These are phyloP conservation scores for Ruditapes philippinarum DNA, from an alignment of 1,140 invertebrate genomes.

Conservation along the genomic window DNA sequence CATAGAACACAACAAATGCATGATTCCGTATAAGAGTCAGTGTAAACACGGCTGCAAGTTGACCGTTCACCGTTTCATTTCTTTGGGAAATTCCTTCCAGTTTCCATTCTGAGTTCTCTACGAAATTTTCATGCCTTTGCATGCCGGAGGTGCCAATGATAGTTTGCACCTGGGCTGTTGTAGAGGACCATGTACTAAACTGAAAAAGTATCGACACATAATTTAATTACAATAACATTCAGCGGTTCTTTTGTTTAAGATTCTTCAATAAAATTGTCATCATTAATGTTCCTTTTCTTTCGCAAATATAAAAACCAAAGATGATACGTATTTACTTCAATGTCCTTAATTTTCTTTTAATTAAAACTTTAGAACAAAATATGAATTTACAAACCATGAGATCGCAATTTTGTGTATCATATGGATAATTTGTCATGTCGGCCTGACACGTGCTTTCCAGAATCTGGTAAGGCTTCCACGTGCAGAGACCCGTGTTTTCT, in stretches of 20 bases:
- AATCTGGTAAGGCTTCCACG: conserved; percentile 96
- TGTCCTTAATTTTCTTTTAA: no score
- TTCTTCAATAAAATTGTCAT: no score
- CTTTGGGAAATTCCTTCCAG: neutral
- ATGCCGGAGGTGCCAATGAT: conserved; percentile 8
- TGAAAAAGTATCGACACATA: conserved; percentile 1
- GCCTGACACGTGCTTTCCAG: conserved; percentile 99
- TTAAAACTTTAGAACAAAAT: no score
- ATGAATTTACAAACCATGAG: conserved; percentile 88
- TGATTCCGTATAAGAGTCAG: conserved; percentile 43
- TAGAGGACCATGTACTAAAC: conserved; percentile 91
- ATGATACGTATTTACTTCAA: no score
- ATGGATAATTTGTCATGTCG: conserved; percentile 97
- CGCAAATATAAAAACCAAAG: no score
- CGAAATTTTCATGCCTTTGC: neutral
- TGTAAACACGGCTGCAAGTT: conserved; percentile 89
- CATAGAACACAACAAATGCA: conserved; percentile 36
- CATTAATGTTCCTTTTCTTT: no score
- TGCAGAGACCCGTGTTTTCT: neutral
- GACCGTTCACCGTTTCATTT: neutral
- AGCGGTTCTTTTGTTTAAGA: no score
- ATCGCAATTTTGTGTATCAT: conserved; percentile 96
- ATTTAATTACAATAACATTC: neutral
- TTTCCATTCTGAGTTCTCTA: conserved; percentile 51
- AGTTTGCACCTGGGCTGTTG: conserved; percentile 77